Evolutionary conservation across 2,797 vertebrate genomes (phyloP).

Genomic region (Enteromius radiatus): DNA sequence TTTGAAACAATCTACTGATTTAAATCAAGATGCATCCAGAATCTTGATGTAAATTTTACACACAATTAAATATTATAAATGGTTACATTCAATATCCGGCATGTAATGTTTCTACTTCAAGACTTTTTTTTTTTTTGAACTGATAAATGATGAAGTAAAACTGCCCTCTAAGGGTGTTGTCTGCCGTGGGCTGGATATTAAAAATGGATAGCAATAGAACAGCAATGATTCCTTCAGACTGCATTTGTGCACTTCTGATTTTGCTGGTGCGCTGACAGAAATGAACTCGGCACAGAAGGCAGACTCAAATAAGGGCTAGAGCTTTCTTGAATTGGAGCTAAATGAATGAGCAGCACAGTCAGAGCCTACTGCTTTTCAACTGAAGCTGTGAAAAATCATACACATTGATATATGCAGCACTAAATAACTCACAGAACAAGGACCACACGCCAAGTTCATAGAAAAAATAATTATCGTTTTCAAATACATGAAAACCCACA

Average conservation of each 20-base stretch:
- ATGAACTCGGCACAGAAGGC: neutral
- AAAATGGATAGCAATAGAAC: neutral
- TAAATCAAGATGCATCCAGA: neutral
- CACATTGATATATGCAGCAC: neutral
- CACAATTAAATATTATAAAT: neutral
- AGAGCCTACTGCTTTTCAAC: neutral
- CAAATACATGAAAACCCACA: neutral
- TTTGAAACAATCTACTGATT: neutral
- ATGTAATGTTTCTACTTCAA: neutral
- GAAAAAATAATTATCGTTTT: neutral
- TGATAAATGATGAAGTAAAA: neutral
- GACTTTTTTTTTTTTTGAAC: neutral
- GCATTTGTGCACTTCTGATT: neutral
- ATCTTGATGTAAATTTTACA: neutral
- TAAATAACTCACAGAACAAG: neutral
- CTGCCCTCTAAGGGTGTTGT: constrained; percentile 5
- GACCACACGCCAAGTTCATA: neutral
- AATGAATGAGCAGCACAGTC: neutral
- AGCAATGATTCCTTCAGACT: neutral
- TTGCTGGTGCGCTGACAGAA: neutral
- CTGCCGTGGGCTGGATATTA: constrained; percentile 17
- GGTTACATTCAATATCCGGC: neutral
- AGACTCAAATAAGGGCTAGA: neutral
- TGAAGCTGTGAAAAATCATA: constrained; percentile 19
- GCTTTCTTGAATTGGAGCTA: neutral